These are phyloP conservation scores for Nasonia vitripennis DNA, from an alignment of 1,140 invertebrate genomes.

Conservation along the genomic window DNA sequence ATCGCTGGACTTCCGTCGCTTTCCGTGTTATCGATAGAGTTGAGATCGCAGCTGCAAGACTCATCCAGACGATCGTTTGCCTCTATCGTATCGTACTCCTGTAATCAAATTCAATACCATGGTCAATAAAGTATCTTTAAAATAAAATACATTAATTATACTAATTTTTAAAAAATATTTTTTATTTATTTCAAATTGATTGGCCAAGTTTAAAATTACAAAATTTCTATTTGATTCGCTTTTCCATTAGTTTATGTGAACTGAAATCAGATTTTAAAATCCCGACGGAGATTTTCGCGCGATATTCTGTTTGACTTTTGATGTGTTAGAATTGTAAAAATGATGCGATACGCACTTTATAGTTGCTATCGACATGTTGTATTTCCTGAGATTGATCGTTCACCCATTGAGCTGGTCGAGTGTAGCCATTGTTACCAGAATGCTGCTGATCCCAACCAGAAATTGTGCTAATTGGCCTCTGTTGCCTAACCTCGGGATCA, in stretches of 20 bases:
- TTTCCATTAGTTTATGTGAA: no score
- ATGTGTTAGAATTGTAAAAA: not conserved
- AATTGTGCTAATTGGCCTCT: constrained; percentile 95
- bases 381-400: constrained; percentile 71
- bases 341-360: constrained; percentile 61
- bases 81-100: constrained; percentile 70
- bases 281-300: no score
- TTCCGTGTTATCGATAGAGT: constrained; percentile 75
- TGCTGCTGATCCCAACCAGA: constrained; percentile 93
- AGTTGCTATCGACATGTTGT: constrained; percentile 71
- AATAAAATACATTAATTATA: no score
- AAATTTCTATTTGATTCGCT: no score
- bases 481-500: constrained; percentile 92
- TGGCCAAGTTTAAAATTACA: no score
- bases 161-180: no score
- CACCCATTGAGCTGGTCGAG: constrained; percentile 67
- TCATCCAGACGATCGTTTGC: constrained; percentile 69
- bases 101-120: not conserved
- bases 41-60: constrained; percentile 77
- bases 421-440: constrained; percentile 71
- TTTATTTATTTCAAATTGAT: no score
- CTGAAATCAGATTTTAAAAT: no score
- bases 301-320: no score
- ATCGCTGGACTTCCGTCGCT: constrained; percentile 77
- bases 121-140: not conserved